Conservation (phyloP, 1,140 invertebrate species). For the Euwallacea similis region DNA sequence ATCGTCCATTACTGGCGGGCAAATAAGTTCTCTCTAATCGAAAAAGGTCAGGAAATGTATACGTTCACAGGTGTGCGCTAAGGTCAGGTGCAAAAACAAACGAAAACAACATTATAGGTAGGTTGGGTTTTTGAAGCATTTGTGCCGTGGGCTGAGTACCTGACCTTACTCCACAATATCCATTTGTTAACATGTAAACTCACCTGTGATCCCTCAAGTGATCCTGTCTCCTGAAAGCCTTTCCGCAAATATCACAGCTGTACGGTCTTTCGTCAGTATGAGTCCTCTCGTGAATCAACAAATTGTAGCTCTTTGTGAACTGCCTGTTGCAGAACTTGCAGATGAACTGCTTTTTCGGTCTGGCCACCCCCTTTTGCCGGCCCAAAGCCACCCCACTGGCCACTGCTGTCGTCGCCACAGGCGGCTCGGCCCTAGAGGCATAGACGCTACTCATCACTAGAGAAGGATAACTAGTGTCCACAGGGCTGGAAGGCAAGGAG, state of each 20-base stretch:
- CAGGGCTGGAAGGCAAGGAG: conserved; percentile 56
- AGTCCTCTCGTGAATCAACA: conserved; percentile 92
- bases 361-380: conserved; percentile 60
- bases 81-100: conserved; percentile 35
- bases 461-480: conserved; percentile 62
- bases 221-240: conserved; percentile 92
- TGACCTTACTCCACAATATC: too few species aligned
- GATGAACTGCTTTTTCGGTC: conserved; percentile 92
- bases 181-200: conserved; percentile 32
- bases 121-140: conserved; percentile 17
- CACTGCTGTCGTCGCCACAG: conserved; percentile 42
- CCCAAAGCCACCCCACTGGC: conserved; percentile 40
- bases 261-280: conserved; percentile 96
- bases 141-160: too few species aligned
- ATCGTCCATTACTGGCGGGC: conserved; percentile 19
- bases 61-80: conserved; percentile 26
- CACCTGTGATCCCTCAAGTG: conserved; percentile 90
- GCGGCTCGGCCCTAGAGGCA: conserved; percentile 43
- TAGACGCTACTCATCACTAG: conserved; percentile 64
- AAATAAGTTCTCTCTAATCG: conserved; percentile 15
- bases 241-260: conserved; percentile 93
- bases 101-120: conserved; percentile 11
- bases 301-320: conserved; percentile 96
- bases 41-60: conserved; percentile 32
- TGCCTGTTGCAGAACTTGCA: conserved; percentile 93